These are phyloP conservation scores for Hemicordylus capensis DNA, from an alignment of 2,113 vertebrate species.

Conservation along the genomic window DNA sequence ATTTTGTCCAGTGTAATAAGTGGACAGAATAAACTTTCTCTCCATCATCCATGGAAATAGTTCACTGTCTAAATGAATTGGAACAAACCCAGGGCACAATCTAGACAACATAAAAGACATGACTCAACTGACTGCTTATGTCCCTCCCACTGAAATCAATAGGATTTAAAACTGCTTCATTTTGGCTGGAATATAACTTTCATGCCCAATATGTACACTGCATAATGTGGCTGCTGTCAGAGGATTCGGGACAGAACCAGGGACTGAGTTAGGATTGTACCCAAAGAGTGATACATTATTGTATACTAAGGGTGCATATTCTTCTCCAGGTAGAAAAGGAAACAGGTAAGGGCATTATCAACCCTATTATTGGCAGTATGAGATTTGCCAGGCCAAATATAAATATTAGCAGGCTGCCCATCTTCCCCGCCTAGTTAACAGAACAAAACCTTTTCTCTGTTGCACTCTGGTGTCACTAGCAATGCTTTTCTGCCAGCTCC, in stretches of 20 bases:
- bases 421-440: not conserved
- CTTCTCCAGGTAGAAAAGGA: not conserved
- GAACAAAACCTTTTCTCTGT: not conserved
- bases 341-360: not conserved
- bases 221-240: not conserved
- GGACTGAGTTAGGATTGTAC: not conserved
- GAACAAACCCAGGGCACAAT: not conserved
- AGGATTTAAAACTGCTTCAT: not conserved
- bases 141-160: not conserved
- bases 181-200: not conserved
- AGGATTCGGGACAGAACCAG: not conserved
- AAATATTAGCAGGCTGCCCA: not conserved
- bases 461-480: not conserved
- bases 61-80: not conserved
- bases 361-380: not conserved
- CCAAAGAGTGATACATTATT: not conserved
- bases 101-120: not conserved
- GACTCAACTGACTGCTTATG: not conserved
- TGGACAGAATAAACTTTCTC: not conserved
- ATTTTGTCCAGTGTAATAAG: not conserved
- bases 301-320: not conserved
- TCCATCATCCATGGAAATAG: not conserved
- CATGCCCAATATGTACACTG: not conserved
- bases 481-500: no score
- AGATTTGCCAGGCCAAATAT: not conserved